phyloP scores from a whole-genome alignment of 2,888 invertebrate genomes.

The Eristalis intricaria region DNA sequence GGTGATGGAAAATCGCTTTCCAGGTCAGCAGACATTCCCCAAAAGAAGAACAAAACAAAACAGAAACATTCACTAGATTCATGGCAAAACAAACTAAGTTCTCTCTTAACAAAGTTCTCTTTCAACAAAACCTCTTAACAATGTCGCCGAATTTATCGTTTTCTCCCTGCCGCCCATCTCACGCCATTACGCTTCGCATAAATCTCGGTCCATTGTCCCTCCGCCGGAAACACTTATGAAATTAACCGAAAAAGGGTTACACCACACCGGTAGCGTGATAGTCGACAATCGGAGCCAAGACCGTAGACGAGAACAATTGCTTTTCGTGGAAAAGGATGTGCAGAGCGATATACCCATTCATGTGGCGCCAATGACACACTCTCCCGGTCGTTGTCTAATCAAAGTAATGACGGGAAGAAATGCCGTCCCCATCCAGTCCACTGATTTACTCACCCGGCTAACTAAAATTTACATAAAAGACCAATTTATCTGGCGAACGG shows the following conservation, averaged over 20 bases:
- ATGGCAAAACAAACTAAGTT: background rate
- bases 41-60: background rate
- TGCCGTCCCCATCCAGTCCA: slow-evolving; percentile 5
- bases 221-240: slow-evolving; percentile 59
- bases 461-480: slow-evolving; percentile 66
- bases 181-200: slow-evolving; percentile 26
- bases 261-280: slow-evolving; percentile 13
- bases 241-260: slow-evolving; percentile 63
- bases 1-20: background rate
- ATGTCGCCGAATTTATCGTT: slow-evolving; percentile 9
- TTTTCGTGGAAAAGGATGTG: background rate
- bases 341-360: slow-evolving; percentile 32
- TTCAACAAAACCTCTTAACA: background rate
- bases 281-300: slow-evolving; percentile 42
- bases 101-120: background rate
- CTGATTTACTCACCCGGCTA: slow-evolving; percentile 38
- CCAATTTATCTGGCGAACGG: slow-evolving; percentile 58
- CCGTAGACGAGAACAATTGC: background rate
- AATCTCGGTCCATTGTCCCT: slow-evolving; percentile 25
- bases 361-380: slow-evolving; percentile 52
- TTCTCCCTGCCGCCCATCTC: slow-evolving; percentile 1
- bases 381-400: slow-evolving; percentile 46
- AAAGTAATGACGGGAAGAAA: slow-evolving; percentile 59
- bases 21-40: background rate
- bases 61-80: background rate